Base-by-base conservation (phyloP, 1,140 invertebrate genomes). In the Rhopalosiphum padi region DNA sequence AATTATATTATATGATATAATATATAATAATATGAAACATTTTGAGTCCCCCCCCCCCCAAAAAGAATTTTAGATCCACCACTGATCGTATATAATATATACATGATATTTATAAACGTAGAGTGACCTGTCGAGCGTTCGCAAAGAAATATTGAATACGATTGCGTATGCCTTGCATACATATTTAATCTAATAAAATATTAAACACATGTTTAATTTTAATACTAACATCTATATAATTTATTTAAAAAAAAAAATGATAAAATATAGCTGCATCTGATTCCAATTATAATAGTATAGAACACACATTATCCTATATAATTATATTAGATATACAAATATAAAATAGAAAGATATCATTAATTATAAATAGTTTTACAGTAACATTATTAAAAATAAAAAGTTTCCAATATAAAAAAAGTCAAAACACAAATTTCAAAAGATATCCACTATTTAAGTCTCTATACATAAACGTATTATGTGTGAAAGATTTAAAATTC, bases 371-470 rank as follows among this genome's bases (percentile, higher is more conserved):
- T 46, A 18, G 4, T 43, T 86, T 46, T 30, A 46, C 30, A 30
- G 35, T 37, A 82, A 82, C n/a, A 23, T 43, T 85, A 85, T 7
- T 43, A 37, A n/a, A 87, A 48, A 48, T 25, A n/a, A 77, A 88
- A 35, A 51, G 46, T n/a, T 86, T 4, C 30, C 3, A 4, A n/a
- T 18, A 60, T 11, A n/a, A 18, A 25, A 25, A 86, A 4, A 30
- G 2, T 41, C 23, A 41, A 88, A 88, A 53, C 22, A 53, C 9
- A 37, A n/a, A 30, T 88, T 35, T 35, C n/a, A n/a, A 89, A 55
- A 15, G 9, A 55, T 30, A 41, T 55, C 88, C 88, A 89, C 51
- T 55, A 89, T 89, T 89, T 6, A 89, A 55, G 88, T 89, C 88
- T 89, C 88, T 35, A 21, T 87, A 35, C 1, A 5, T 68, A 23